Evolutionary conservation across 2,888 invertebrate genomes (phyloP), one percentile per base, ranked within the genome.

Genomic region (Agonopterix arenella): DNA sequence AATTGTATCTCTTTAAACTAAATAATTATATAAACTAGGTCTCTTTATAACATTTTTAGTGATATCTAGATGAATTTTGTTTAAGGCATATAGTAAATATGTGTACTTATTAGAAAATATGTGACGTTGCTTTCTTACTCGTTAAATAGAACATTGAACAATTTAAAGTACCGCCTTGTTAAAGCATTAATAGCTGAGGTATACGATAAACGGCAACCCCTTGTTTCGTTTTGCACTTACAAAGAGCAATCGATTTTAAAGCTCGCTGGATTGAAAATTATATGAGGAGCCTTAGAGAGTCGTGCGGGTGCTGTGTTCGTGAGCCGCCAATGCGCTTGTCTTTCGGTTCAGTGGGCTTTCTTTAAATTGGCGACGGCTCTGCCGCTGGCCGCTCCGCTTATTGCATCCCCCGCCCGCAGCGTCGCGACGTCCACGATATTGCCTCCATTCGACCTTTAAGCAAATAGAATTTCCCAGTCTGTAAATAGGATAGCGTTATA

Each of bases 331-430:
- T 90, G 86, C 89, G 89, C 89, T 89, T 89, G 88, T 86, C 89
- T 90, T 89, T 86, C 90, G 82, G 89, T 89, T 90, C 90, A 90
- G 74, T 90, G 89, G 85, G 89, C 86, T 90, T 90, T 89, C 90
- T 90, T 90, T 89, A 89, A 90, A 90, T 90, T 89, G 89, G 85
- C 88, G 88, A 85, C 80, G 85, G 85, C 80, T 79, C 73, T 72
- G 78, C 64, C 72, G 78, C 83, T 83, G 78, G 80, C 80, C 86
- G 83, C 82, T 76, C 78, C 80, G 81, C 83, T 88, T 88, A 88
- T 89, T 88, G 86, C 88, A 82, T 80, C 85, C 80, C 79, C 78
- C 75, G 75, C 79, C 84, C 76, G 80, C 79, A 80, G 77, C 84
- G 82, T 72, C 79, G 78, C 83, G 77, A 78, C 84, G 84, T 78